A percentile compares a stretch with the other conserved stretches of the same genome.
phyloP scores from a whole-genome alignment of 2,797 vertebrate genomes.

The Dromococcyx pavoninus region DNA sequence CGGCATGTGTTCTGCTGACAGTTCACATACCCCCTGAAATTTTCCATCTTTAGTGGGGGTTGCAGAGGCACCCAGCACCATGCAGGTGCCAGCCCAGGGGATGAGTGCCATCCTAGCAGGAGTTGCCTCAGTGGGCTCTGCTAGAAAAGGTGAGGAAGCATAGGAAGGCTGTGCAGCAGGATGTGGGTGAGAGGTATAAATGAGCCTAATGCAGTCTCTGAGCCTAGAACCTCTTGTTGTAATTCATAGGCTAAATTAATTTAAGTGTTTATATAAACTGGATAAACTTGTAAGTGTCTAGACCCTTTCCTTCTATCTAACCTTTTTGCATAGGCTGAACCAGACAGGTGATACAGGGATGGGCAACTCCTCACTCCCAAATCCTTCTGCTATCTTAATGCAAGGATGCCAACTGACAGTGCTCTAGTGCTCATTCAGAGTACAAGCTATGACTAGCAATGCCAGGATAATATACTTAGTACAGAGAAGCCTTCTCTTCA shows the following conservation, averaged over 20 bases:
- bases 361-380: background rate
- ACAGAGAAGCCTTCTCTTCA: background rate
- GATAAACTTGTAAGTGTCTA: background rate
- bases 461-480: background rate
- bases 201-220: rapidly evolving
- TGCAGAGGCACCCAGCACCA: rapidly evolving
- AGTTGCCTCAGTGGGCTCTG: background rate
- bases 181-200: rapidly evolving
- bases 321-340: background rate
- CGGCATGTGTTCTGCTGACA: background rate
- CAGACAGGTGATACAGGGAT: background rate
- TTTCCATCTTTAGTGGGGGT: background rate
- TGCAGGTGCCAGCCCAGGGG: background rate
- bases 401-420: background rate
- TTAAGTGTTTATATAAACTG: background rate
- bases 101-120: background rate
- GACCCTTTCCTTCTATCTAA: background rate
- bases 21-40: background rate
- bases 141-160: background rate
- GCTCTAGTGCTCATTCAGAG: background rate
- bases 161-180: background rate
- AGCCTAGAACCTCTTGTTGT: background rate
- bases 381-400: background rate
- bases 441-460: background rate
- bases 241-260: background rate